A percentile compares a stretch with the other conserved stretches of the same genome.
These are phyloP conservation scores for Alces alces DNA, from an alignment of 2,113 vertebrate genomes.

Conservation along the genomic window DNA sequence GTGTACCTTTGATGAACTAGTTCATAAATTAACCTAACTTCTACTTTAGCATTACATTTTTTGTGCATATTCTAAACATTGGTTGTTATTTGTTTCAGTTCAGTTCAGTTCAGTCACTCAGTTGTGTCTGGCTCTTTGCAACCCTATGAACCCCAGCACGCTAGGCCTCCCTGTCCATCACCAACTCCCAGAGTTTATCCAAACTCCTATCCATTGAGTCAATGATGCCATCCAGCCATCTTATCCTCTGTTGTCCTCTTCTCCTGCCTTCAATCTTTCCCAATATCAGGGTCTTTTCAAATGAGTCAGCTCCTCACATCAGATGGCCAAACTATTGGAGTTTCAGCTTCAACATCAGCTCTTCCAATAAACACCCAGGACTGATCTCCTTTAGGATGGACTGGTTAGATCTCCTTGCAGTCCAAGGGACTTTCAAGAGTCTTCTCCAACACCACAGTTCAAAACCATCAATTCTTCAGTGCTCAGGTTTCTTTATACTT, in stretches of 20 bases:
- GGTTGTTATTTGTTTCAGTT: background rate
- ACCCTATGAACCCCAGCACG: fast-evolving
- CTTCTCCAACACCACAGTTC: background rate
- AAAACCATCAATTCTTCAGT: fast-evolving
- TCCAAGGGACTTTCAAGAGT: background rate
- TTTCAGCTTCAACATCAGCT: background rate
- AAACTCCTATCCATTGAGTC: background rate
- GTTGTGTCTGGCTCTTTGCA: fast-evolving
- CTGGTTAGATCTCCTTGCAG: background rate
- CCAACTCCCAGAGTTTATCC: background rate
- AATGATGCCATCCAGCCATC: background rate
- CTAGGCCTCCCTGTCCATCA: background rate
- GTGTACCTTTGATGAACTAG: background rate
- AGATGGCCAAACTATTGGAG: background rate
- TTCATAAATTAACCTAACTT: background rate
- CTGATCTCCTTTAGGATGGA: background rate
- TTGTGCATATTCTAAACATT: background rate
- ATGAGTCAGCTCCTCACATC: background rate
- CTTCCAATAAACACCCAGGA: background rate
- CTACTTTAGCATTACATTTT: background rate
- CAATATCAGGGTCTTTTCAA: background rate
- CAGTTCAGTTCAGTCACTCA: background rate
- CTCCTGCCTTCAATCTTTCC: background rate
- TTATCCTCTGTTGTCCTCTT: background rate
- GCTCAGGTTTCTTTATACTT: background rate